phyloP scores from a whole-genome alignment of 2,888 invertebrate genomes.

The Tetanocera ferruginea region DNA sequence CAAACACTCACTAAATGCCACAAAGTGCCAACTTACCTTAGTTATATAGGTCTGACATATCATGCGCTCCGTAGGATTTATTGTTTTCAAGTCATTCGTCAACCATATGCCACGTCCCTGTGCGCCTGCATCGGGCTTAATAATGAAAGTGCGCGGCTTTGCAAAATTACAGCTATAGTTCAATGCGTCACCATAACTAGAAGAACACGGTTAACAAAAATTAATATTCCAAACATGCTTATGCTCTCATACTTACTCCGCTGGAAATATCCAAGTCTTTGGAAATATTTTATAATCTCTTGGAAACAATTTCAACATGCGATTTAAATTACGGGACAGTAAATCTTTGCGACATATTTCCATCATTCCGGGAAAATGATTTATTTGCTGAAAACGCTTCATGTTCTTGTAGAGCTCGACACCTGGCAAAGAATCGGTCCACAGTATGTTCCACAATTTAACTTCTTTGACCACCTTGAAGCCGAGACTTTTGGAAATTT shows the following conservation, averaged over 20 bases:
- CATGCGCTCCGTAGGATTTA: constrained; percentile 85
- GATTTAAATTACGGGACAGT: constrained; percentile 88
- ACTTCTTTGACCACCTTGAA: constrained; percentile 76
- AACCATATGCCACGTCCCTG: constrained; percentile 92
- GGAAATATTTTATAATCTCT: constrained; percentile 94
- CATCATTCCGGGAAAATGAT: constrained; percentile 93
- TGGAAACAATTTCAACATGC: constrained; percentile 90
- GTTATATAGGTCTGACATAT: constrained; percentile 86
- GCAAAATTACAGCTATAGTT: constrained; percentile 58
- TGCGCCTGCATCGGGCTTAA: constrained; percentile 93
- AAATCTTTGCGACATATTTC: constrained; percentile 92
- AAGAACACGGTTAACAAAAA: background rate
- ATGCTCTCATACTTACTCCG: constrained; percentile 77
- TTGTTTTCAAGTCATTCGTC: constrained; percentile 81
- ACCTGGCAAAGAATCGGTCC: constrained; percentile 89
- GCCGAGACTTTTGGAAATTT: constrained; percentile 64
- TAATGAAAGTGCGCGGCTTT: constrained; percentile 83
- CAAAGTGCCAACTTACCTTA: constrained; percentile 70
- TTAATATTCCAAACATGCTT: background rate
- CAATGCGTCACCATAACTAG: constrained; percentile 79
- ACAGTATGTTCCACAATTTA: constrained; percentile 90
- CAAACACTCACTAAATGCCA: background rate
- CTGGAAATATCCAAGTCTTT: constrained; percentile 93
- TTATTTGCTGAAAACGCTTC: constrained; percentile 92
- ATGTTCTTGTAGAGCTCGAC: constrained; percentile 90